Conservation (phyloP, 1,140 invertebrate genomes). For the Cardiocondyla obscurior region DNA sequence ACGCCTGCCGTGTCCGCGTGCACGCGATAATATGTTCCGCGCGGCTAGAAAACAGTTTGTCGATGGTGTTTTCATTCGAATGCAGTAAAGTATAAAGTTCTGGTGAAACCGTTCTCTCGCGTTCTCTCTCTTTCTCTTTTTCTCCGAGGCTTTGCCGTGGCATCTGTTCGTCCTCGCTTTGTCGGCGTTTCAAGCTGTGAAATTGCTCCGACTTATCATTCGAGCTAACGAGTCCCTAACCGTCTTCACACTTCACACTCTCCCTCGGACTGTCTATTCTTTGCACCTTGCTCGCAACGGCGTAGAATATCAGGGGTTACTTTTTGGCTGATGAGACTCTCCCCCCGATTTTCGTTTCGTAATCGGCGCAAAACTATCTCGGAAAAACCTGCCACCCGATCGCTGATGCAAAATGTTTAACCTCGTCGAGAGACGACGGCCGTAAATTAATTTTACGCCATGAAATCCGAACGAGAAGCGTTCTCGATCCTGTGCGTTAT, state of each 20-base stretch:
- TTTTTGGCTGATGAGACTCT: neutral
- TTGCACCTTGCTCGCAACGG: conserved; percentile 64
- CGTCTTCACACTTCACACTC: conserved; percentile 79
- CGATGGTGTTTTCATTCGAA: conserved; percentile 56
- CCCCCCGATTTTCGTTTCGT: neutral
- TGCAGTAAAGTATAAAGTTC: conserved; percentile 60
- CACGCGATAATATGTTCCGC: conserved; percentile 50
- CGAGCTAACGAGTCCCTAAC: conserved; percentile 80
- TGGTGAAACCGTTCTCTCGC: conserved; percentile 47
- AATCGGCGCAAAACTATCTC: conserved; percentile 1
- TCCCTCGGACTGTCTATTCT: conserved; percentile 68
- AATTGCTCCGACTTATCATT: conserved; percentile 83
- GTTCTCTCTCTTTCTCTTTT: too few relatives aligned
- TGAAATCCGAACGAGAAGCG: conserved; percentile 35
- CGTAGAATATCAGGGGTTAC: conserved; percentile 62
- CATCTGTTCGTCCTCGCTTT: conserved; percentile 70
- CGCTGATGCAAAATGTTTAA: conserved; percentile 5
- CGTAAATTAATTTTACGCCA: conserved; percentile 39
- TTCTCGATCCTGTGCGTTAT: conserved; percentile 33
- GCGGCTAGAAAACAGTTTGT: neutral
- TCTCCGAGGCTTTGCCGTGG: conserved; percentile 38
- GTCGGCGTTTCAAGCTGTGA: conserved; percentile 75
- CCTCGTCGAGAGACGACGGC: conserved; percentile 11
- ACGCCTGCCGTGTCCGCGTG: conserved; percentile 37
- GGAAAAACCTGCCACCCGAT: neutral